A percentile compares a stretch with the other conserved stretches of the same genome.
These are phyloP conservation scores for Apistogramma diplotaenia DNA, from an alignment of 2,113 vertebrate genomes.

Conservation along the genomic window DNA sequence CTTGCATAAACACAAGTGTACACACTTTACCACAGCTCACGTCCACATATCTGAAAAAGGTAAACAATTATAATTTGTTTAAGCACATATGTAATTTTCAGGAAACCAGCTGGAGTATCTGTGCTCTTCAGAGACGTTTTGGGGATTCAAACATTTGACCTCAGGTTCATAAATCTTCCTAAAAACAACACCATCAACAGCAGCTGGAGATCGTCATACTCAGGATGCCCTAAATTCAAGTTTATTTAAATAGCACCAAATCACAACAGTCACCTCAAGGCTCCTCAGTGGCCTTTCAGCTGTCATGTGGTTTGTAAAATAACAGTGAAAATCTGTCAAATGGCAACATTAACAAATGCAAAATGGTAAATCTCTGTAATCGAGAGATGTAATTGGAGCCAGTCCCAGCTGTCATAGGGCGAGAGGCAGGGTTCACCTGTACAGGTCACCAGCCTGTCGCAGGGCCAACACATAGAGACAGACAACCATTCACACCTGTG, in stretches of 20 bases:
- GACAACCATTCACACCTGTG: too few relatives aligned
- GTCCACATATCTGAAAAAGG: background rate
- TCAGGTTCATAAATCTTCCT: background rate
- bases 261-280: too few relatives aligned
- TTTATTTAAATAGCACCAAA: too few relatives aligned
- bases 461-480: too few relatives aligned
- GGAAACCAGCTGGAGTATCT: accelerated
- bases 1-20: background rate
- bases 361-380: too few relatives aligned
- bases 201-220: background rate
- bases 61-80: background rate
- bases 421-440: too few relatives aligned
- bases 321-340: too few relatives aligned
- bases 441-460: too few relatives aligned
- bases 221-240: background rate
- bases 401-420: too few relatives aligned
- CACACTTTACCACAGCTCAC: accelerated
- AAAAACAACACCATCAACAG: accelerated
- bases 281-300: background rate
- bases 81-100: background rate
- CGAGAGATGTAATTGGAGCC: too few relatives aligned
- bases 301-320: too few relatives aligned
- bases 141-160: background rate
- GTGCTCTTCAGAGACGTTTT: background rate
- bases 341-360: too few relatives aligned